Conservation (phyloP, 2,113 vertebrate genomes). For the Ammospiza nelsoni region DNA sequence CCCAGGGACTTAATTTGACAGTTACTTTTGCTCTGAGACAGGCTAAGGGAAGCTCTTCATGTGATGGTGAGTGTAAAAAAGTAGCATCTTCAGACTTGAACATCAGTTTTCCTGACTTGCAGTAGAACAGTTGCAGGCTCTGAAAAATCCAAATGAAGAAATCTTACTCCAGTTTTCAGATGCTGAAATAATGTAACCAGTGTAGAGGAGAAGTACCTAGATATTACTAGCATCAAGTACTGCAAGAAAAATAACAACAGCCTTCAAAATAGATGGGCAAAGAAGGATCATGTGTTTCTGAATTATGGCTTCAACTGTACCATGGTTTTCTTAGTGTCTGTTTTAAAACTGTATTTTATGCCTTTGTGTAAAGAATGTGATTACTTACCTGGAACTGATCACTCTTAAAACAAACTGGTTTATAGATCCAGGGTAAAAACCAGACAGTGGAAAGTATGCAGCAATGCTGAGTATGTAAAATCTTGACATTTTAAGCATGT, state of each 20-base stretch:
- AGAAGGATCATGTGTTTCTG: background rate
- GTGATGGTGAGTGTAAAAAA: background rate
- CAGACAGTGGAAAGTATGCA: background rate
- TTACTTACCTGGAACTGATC: background rate
- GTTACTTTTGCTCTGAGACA: background rate
- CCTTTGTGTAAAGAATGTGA: accelerated
- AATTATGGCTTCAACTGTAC: background rate
- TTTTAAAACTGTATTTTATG: background rate
- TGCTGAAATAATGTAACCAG: background rate
- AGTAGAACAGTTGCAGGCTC: background rate
- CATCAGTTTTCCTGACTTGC: background rate
- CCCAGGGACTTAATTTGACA: background rate
- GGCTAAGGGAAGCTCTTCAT: background rate
- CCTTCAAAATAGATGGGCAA: background rate
- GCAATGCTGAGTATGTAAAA: background rate
- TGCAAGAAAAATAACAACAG: background rate
- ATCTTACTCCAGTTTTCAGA: background rate
- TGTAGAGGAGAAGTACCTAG: background rate
- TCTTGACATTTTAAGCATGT: background rate
- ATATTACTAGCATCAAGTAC: background rate
- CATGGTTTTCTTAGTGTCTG: background rate
- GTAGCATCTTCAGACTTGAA: background rate
- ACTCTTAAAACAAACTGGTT: background rate
- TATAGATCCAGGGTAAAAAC: background rate
- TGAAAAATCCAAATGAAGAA: background rate